A percentile compares a stretch with the other conserved stretches of the same genome.
phyloP scores from a whole-genome alignment of 2,113 vertebrate species.

The Taurulus bubalis region DNA sequence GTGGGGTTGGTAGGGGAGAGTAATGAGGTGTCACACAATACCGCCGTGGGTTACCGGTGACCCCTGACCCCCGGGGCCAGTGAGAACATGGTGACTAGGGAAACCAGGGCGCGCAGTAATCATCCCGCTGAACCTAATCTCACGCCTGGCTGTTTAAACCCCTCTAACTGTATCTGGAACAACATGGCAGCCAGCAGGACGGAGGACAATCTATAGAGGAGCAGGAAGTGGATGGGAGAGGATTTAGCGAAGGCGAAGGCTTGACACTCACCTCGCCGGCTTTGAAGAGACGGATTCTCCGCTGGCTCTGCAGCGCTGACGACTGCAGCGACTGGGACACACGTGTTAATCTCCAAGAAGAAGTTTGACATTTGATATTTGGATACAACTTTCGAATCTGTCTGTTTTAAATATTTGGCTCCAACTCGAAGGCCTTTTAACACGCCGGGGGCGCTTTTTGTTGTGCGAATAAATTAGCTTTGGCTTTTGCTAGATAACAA shows the following conservation, averaged over 20 bases:
- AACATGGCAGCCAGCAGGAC: conserved; percentile 22
- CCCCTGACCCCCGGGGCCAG: conserved; percentile 60
- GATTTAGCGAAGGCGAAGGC: neutral
- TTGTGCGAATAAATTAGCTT: neutral
- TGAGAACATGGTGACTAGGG: conserved; percentile 54
- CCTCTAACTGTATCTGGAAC: conserved; percentile 40
- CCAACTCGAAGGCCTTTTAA: neutral
- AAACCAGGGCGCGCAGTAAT: conserved; percentile 53
- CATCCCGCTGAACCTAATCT: conserved; percentile 56
- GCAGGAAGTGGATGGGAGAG: neutral
- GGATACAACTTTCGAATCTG: neutral
- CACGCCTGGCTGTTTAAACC: conserved; percentile 55
- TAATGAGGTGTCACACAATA: conserved; percentile 75
- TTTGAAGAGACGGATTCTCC: conserved; percentile 8
- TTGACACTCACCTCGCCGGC: conserved; percentile 17
- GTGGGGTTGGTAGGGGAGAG: conserved; percentile 24
- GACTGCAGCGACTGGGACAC: neutral
- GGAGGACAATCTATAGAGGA: neutral
- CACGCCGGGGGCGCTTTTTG: too few relatives aligned
- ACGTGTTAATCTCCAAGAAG: neutral
- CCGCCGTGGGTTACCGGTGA: conserved; percentile 57
- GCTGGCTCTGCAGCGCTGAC: neutral
- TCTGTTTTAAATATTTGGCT: neutral
- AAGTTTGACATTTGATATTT: neutral
- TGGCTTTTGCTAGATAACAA: too few relatives aligned